Evolutionary conservation across 2,797 vertebrate genomes (phyloP).

Genomic region (Hemitrygon akajei): DNA sequence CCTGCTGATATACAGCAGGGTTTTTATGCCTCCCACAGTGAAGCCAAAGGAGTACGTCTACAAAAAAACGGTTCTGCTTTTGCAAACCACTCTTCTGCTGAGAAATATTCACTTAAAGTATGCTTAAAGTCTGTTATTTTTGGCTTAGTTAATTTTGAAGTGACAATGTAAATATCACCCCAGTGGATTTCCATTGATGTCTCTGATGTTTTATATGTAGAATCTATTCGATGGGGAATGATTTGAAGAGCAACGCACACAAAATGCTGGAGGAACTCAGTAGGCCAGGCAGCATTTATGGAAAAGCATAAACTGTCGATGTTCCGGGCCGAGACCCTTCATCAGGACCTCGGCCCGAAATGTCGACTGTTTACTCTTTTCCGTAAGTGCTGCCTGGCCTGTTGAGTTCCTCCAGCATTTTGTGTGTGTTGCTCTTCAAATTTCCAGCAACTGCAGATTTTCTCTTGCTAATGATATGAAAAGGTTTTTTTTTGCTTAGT

Average conservation of each 20-base stretch:
- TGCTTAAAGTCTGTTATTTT: not conserved
- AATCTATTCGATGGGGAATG: not conserved
- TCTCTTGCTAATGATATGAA: too few relatives aligned
- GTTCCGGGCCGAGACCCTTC: too few relatives aligned
- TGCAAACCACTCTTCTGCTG: constrained; percentile 11
- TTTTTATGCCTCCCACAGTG: constrained; percentile 28
- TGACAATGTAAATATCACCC: not conserved
- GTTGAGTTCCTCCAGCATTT: too few relatives aligned
- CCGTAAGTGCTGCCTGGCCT: too few relatives aligned
- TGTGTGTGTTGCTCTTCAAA: too few relatives aligned
- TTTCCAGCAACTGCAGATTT: too few relatives aligned
- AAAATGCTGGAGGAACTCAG: too few relatives aligned
- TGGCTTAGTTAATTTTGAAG: not conserved
- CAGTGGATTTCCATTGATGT: not conserved
- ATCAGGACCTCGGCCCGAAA: too few relatives aligned
- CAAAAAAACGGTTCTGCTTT: constrained; percentile 30
- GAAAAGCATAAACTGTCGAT: too few relatives aligned
- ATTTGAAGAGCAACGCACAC: not conserved
- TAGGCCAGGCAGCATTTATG: too few relatives aligned
- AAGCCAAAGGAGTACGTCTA: constrained; percentile 28
- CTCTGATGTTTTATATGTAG: not conserved
- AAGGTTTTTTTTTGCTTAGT: not conserved
- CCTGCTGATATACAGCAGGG: constrained; percentile 26
- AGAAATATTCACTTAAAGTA: not conserved
- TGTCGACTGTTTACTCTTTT: too few relatives aligned